A percentile compares a stretch with the other conserved stretches of the same genome.
phyloP scores from a whole-genome alignment of 2,797 vertebrate species.

The Arremon aurantiirostris region DNA sequence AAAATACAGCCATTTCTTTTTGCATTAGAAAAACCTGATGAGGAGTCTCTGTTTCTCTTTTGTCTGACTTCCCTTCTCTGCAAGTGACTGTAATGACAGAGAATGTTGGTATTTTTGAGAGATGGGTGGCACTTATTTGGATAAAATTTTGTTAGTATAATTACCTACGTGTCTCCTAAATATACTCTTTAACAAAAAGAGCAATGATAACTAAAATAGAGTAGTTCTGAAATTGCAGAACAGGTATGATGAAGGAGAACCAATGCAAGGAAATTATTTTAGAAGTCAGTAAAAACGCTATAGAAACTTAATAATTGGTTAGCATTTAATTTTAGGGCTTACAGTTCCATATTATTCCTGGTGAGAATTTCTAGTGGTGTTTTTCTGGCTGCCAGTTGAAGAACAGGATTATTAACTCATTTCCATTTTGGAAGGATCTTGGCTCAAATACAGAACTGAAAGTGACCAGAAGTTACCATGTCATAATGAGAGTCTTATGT shows the following conservation, averaged over 20 bases:
- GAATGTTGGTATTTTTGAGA: not conserved
- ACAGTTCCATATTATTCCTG: not conserved
- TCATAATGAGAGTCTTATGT: fast-evolving
- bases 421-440: not conserved
- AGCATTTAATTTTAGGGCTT: not conserved
- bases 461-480: not conserved
- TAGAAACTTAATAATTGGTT: not conserved
- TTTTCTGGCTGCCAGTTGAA: not conserved
- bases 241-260: not conserved
- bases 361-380: not conserved
- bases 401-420: not conserved
- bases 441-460: not conserved
- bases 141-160: not conserved
- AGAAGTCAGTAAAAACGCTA: not conserved
- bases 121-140: not conserved
- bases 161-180: not conserved
- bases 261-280: not conserved
- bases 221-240: not conserved
- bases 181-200: not conserved
- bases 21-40: not conserved
- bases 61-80: not conserved
- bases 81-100: not conserved
- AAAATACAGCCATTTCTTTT: not conserved
- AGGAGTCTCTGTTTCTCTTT: not conserved
- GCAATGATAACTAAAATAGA: not conserved